phyloP scores from a whole-genome alignment of 1,140 invertebrate species.

The Bombus soroeensis region DNA sequence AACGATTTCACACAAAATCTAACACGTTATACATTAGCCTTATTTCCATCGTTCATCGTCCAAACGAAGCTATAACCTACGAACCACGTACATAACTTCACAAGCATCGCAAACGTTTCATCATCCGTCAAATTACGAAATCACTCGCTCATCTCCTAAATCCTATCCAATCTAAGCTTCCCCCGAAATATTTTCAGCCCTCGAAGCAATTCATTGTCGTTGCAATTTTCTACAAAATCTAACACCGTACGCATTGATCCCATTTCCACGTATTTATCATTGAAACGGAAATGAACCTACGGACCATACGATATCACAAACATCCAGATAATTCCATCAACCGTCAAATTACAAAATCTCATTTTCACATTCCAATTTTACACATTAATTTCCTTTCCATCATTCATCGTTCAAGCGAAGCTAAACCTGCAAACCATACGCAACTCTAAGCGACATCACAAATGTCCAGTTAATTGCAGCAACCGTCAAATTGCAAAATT shows the following conservation, averaged over 20 bases:
- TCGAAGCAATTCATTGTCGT: not conserved
- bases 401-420: not conserved
- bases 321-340: no score
- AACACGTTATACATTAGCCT: not conserved
- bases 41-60: not conserved
- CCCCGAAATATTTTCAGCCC: not conserved
- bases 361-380: not conserved
- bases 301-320: no score
- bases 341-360: not conserved
- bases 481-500: not conserved
- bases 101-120: no score
- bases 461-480: not conserved
- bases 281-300: no score
- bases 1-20: not conserved
- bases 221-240: not conserved
- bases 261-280: no score
- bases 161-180: no score
- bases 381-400: not conserved
- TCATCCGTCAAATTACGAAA: no score
- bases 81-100: no score
- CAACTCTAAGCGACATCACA: not conserved
- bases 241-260: not conserved
- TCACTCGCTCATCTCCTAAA: no score
- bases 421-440: not conserved
- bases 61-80: no score